Percentiles rank a stretch among this genome's conserved stretches.
phyloP scores from a whole-genome alignment of 2,797 vertebrate species.

The Emydoidea blandingii region DNA sequence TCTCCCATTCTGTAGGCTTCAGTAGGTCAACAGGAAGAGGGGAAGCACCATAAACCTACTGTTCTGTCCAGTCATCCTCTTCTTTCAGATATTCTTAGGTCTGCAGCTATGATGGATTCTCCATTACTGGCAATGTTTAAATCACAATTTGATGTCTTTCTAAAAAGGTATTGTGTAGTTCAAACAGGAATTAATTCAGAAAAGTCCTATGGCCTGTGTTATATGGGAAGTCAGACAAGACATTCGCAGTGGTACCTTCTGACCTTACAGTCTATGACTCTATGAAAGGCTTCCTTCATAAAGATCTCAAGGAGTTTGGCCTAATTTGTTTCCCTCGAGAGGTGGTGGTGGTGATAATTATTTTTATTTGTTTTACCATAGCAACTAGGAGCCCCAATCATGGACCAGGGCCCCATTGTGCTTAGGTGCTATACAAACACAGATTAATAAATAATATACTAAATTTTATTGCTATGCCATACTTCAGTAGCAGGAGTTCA shows the following conservation, averaged over 20 bases:
- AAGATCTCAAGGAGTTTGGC: too few relatives aligned
- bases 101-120: neutral
- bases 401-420: too few relatives aligned
- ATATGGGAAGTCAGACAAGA: too few relatives aligned
- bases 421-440: too few relatives aligned
- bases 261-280: too few relatives aligned
- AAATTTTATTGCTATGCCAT: neutral
- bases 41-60: accelerated
- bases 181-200: neutral
- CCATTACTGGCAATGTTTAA: neutral
- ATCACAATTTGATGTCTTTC: neutral
- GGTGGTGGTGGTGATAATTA: too few relatives aligned
- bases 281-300: too few relatives aligned
- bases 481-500: neutral
- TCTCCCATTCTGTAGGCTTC: neutral
- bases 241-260: too few relatives aligned
- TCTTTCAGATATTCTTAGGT: neutral
- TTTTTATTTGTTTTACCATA: neutral
- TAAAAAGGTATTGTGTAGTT: neutral
- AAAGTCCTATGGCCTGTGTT: too few relatives aligned
- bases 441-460: neutral
- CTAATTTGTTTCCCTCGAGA: too few relatives aligned
- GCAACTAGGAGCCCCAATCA: neutral
- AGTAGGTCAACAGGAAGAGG: neutral
- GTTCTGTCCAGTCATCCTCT: accelerated